phyloP scores from a whole-genome alignment of 1,140 invertebrate species.

The Neodiprion virginianus region DNA sequence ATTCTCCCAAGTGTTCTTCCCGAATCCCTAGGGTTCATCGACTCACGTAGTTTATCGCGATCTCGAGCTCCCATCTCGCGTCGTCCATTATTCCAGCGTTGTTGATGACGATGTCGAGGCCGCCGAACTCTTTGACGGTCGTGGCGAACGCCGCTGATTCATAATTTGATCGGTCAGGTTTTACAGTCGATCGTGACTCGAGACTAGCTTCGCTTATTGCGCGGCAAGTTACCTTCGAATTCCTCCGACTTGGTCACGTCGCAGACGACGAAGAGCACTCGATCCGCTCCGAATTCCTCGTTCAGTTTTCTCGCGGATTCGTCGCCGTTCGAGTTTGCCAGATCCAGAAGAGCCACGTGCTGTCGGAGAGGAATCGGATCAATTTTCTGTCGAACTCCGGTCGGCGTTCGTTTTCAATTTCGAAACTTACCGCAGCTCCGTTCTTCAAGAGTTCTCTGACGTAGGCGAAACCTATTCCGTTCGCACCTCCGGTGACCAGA shows the following conservation, averaged over 20 bases:
- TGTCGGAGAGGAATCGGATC: background rate
- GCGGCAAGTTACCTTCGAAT: slow-evolving; percentile 24
- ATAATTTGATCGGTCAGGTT: too few relatives aligned
- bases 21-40: too few relatives aligned
- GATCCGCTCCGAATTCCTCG: slow-evolving; percentile 32
- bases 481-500: too few relatives aligned
- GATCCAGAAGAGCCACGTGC: slow-evolving; percentile 30
- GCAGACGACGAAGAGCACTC: slow-evolving; percentile 29
- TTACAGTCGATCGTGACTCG: too few relatives aligned
- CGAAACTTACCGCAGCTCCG: too few relatives aligned
- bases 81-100: slow-evolving; percentile 60
- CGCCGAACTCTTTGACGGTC: slow-evolving; percentile 38
- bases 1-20: too few relatives aligned
- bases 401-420: too few relatives aligned
- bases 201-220: too few relatives aligned
- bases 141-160: slow-evolving; percentile 46
- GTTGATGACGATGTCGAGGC: slow-evolving; percentile 59
- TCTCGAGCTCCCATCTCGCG: slow-evolving; percentile 50
- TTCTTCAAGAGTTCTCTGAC: too few relatives aligned
- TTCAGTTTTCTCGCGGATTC: slow-evolving; percentile 22
- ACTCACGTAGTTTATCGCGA: slow-evolving; percentile 47
- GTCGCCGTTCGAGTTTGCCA: slow-evolving; percentile 24
- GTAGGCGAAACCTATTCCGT: too few relatives aligned
- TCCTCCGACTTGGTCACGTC: slow-evolving; percentile 33
- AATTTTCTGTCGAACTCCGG: too few relatives aligned